Base-by-base conservation (phyloP, 2,797 vertebrate genomes). In the Oceanodroma leucorhoa region DNA sequence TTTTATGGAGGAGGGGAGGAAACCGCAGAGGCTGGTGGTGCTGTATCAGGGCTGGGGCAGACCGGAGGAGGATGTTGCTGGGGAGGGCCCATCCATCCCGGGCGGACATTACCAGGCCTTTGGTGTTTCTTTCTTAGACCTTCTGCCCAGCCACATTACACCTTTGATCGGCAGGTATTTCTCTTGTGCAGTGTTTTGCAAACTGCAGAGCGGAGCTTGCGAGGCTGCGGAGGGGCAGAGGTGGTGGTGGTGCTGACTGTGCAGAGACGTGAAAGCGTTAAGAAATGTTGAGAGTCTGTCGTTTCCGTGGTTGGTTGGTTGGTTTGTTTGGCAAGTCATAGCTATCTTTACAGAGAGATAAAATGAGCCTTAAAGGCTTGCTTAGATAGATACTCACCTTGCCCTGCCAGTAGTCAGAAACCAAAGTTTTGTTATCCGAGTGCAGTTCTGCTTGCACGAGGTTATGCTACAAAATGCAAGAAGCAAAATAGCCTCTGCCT, bases 121-220 rank as follows among this genome's bases (percentile, higher is more conserved):
- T 16, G 48, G 8, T 36, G 2, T 40, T 82, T 64, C 65, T 77
- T 57, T 41, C 87, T n/a, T 7, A 9, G 40, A 32, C 41, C 53
- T 61, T 20, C 55, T 72, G 58, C 41, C 66, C 9, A 21, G 41
- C 9, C 2, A 9, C 1, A 2, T 2, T 21, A 0, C 2, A 5
- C 48, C 34, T 73, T 40, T 15, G n/a, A 7, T 14, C 34, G 34
- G 40, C 41, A 60, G 41, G n/a, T 16, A 1, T 34, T 69, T 23
- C 50, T n/a, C 80, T 1, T 3, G 32, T 11, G 48, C 5, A 3
- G 10, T 7, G 19, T 29, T 72, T 36, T 27, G 38, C 21, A 8
- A 26, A 8, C 41, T 22, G 34, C 60, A 27, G 62, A 20, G 60
- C 6, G 12, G 43, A 43, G 55, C 22, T n/a, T 20, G 11, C 2